Percentiles rank a stretch among this genome's conserved stretches.
Conservation (phyloP, 2,888 invertebrate species). For the Xestia rhomboidea region DNA sequence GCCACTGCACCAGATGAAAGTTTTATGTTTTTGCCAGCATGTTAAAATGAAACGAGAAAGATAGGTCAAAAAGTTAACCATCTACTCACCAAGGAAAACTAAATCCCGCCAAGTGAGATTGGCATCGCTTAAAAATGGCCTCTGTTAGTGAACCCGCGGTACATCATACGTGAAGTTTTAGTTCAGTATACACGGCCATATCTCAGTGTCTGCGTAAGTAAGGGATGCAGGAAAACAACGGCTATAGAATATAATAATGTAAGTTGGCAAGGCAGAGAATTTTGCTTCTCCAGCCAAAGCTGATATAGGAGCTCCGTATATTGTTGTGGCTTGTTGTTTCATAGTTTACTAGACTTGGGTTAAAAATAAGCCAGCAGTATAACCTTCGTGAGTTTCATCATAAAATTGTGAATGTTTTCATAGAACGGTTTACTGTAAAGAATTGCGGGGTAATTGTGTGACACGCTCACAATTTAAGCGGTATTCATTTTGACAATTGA, state of each 20-base stretch:
- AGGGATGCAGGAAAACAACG: conserved; percentile 67
- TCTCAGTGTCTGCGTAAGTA: conserved; percentile 68
- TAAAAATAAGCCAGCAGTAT: conserved; percentile 67
- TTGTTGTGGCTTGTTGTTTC: conserved; percentile 50
- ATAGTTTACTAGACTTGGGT: conserved; percentile 63
- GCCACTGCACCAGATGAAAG: too few species aligned
- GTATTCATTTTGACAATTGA: neutral
- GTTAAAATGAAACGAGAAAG: neutral
- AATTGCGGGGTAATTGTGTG: neutral
- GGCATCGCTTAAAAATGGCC: conserved; percentile 49
- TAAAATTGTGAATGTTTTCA: conserved; percentile 26
- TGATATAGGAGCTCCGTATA: conserved; percentile 54
- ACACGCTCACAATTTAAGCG: neutral
- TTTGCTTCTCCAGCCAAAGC: conserved; percentile 58
- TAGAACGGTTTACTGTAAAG: neutral
- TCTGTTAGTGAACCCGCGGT: conserved; percentile 39
- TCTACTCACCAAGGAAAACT: conserved; percentile 26
- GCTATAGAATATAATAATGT: conserved; percentile 69
- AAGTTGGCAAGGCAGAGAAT: conserved; percentile 61
- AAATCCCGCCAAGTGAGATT: conserved; percentile 30
- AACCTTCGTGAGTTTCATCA: conserved; percentile 24
- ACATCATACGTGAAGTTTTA: conserved; percentile 64
- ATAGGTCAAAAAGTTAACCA: conserved; percentile 6
- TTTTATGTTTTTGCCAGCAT: too few species aligned
- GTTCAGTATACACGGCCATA: conserved; percentile 65